Evolutionary conservation across 2,888 invertebrate genomes (phyloP), one percentile per base, ranked within the genome.

Genomic region (Chorisops tibialis): DNA sequence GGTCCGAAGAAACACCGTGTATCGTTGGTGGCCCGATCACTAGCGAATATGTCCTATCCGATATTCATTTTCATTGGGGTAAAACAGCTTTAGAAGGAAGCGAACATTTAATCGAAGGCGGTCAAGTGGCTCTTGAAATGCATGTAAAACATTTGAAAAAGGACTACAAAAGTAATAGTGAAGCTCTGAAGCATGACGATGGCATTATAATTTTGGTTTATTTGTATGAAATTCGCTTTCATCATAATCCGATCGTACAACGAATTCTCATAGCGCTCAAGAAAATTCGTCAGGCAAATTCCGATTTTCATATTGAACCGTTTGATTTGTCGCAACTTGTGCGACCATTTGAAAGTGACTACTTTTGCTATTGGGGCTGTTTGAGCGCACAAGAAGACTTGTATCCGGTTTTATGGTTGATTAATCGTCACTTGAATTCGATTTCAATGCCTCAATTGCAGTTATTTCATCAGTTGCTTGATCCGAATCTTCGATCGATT

Each of bases 41-140:
- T 4, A 82, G 82, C 7, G 84, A 83, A 63, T 87, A 86, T 67
- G 76, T 84, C 1, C 80, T 87, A 54, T 84, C 86, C 0, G 87
- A 87, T 72, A 75, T 86, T 38, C 87, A 88, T 73, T 85, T 88
- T 69, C 87, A 88, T 70, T 88, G 87, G 88, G 87, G 87, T 1
- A 69, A 75, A 0, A 77, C 81, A 63, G 80, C 84, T 71, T 80
- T 81, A 76, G 80, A 81, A 65, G 88, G 88, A 1, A 86, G 86
- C 63, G 87, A 87, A 41, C 87, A 88, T 68, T 79, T 81, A 0
- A 75, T 86, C 0, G 85, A 87, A 65, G 80, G 80, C 19, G 70
- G 69, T 39, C 75, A 75, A 24, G 78, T 81, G 69, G 84, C 87
- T 0, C 81, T 82, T 48, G 87, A 88, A 80, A 81, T 87, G 81